phyloP scores from a whole-genome alignment of 2,888 invertebrate species.

The Cordilura impudica region DNA sequence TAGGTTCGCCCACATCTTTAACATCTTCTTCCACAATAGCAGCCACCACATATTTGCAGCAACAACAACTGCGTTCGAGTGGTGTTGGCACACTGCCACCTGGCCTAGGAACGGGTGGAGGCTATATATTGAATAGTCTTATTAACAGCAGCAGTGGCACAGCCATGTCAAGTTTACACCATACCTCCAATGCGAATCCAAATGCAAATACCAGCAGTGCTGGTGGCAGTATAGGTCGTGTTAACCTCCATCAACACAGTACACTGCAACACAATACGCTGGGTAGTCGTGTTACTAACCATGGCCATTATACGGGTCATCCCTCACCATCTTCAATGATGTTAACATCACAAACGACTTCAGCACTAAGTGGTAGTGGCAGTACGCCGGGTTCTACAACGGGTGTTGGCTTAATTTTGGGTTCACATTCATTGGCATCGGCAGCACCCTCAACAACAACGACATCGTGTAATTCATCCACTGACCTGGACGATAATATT shows the following conservation, averaged over 20 bases:
- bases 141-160: conserved; percentile 64
- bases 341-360: conserved; percentile 66
- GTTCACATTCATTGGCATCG: conserved; percentile 63
- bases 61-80: conserved; percentile 64
- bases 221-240: conserved; percentile 58
- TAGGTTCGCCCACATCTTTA: conserved; percentile 74
- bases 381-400: conserved; percentile 67
- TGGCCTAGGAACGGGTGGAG: conserved; percentile 72
- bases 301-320: conserved; percentile 57
- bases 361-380: conserved; percentile 66
- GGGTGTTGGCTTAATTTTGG: conserved; percentile 70
- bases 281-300: conserved; percentile 61
- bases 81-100: conserved; percentile 72
- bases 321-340: conserved; percentile 65
- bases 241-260: conserved; percentile 55
- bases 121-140: conserved; percentile 71
- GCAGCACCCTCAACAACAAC: conserved; percentile 71
- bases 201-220: conserved; percentile 48
- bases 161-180: conserved; percentile 53
- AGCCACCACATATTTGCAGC: conserved; percentile 66
- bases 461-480: conserved; percentile 75
- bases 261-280: conserved; percentile 67
- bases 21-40: conserved; percentile 72
- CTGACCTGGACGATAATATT: conserved; percentile 79
- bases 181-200: conserved; percentile 56